Evolutionary conservation across 2,888 invertebrate species (phyloP).

Genomic region (Latheticus oryzae): DNA sequence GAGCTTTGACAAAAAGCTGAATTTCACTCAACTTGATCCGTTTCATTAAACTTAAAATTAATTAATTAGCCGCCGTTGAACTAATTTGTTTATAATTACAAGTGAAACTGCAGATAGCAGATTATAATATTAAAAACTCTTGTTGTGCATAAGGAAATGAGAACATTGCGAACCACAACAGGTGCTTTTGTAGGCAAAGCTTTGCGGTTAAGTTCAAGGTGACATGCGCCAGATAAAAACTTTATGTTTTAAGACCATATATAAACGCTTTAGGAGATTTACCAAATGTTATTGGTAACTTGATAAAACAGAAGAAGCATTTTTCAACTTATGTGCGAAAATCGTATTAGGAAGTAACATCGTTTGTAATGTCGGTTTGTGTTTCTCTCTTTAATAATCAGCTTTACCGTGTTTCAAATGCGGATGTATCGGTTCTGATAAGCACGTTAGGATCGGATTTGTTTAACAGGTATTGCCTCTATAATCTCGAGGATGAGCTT

Average conservation of each 20-base stretch:
- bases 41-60: slow-evolving; percentile 27
- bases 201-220: slow-evolving; percentile 45
- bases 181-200: slow-evolving; percentile 46
- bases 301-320: slow-evolving; percentile 27
- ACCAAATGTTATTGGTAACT: slow-evolving; percentile 32
- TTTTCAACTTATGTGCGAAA: slow-evolving; percentile 9
- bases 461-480: slow-evolving; percentile 5
- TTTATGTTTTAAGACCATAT: slow-evolving; percentile 42
- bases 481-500: slow-evolving; percentile 1
- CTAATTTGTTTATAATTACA: slow-evolving; percentile 30
- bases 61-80: slow-evolving; percentile 24
- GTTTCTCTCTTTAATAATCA: slow-evolving; percentile 10
- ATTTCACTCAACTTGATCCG: background rate
- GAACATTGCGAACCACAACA: slow-evolving; percentile 44
- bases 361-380: background rate
- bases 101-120: slow-evolving; percentile 31
- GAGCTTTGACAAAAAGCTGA: slow-evolving; percentile 2
- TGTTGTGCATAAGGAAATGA: slow-evolving; percentile 40
- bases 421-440: slow-evolving; percentile 9
- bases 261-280: slow-evolving; percentile 39
- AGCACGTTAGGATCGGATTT: slow-evolving; percentile 10
- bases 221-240: slow-evolving; percentile 44
- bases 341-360: slow-evolving; percentile 15
- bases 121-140: slow-evolving; percentile 32
- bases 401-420: slow-evolving; percentile 3